These are phyloP conservation scores for Steatocranus sp. DNA, from an alignment of 2,797 vertebrate species.

Conservation along the genomic window DNA sequence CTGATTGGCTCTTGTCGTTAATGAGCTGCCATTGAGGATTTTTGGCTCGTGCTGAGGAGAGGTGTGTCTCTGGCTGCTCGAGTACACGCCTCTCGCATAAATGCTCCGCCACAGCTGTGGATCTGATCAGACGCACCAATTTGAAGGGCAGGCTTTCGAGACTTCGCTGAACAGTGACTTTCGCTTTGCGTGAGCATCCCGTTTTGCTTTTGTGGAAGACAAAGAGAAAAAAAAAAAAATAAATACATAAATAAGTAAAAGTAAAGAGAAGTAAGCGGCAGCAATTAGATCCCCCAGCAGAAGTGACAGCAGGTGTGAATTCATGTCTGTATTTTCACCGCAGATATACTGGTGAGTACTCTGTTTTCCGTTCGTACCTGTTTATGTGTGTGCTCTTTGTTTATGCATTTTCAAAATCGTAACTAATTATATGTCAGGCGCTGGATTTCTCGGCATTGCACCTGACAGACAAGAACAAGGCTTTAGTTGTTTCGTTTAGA, in stretches of 20 bases:
- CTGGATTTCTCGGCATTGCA: background rate
- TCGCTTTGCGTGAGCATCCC: background rate
- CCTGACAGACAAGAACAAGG: background rate
- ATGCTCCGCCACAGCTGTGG: slow-evolving; percentile 17
- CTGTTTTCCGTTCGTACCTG: background rate
- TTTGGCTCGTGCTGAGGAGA: slow-evolving; percentile 20
- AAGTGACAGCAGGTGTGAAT: slow-evolving; percentile 69
- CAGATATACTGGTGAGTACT: slow-evolving; percentile 71
- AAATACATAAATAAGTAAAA: background rate
- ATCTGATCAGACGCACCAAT: slow-evolving; percentile 26
- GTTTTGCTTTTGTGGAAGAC: background rate
- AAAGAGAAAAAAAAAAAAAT: background rate
- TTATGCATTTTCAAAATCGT: background rate
- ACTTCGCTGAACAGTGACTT: background rate
- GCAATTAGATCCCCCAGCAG: slow-evolving; percentile 20
- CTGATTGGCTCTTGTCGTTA: slow-evolving; percentile 59
- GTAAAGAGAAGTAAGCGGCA: background rate
- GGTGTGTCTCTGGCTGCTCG: slow-evolving; percentile 44
- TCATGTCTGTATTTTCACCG: slow-evolving; percentile 73
- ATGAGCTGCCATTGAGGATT: slow-evolving; percentile 69
- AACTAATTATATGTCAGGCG: background rate
- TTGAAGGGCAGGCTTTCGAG: background rate
- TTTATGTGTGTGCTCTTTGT: background rate
- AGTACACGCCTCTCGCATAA: slow-evolving; percentile 68
- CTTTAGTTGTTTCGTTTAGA: background rate